phyloP scores from a whole-genome alignment of 2,797 vertebrate species.

The Otus scops region DNA sequence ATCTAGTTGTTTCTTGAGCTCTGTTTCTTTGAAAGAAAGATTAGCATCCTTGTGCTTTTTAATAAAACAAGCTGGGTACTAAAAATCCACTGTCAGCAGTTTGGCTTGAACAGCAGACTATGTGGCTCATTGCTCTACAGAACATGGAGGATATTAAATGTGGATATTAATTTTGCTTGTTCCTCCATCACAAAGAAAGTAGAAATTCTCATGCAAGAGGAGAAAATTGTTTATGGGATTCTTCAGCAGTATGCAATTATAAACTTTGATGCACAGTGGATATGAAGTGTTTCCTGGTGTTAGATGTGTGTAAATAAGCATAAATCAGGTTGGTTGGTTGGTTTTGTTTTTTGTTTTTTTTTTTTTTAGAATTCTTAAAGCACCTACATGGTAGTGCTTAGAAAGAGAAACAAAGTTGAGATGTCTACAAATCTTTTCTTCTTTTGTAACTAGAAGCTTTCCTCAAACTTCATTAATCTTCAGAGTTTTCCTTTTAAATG shows the following conservation, averaged over 20 bases:
- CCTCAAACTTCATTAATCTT: not conserved
- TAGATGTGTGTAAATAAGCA: not conserved
- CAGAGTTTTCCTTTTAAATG: not conserved
- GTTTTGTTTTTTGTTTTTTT: not conserved
- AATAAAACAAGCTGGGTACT: not conserved
- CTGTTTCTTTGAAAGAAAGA: not conserved
- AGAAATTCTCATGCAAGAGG: not conserved
- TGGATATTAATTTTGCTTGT: slow-evolving; percentile 20
- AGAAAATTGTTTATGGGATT: not conserved
- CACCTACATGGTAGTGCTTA: not conserved
- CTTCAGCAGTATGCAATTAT: not conserved
- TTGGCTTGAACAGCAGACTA: not conserved
- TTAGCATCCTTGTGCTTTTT: slow-evolving; percentile 24
- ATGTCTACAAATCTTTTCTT: not conserved
- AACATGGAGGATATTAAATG: slow-evolving; percentile 14
- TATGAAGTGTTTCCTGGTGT: not conserved
- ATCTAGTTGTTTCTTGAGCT: not conserved
- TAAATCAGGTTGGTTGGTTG: not conserved
- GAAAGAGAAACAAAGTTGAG: not conserved
- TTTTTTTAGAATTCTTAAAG: not conserved
- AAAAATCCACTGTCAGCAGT: slow-evolving; percentile 31
- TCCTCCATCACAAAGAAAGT: not conserved
- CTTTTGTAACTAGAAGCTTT: not conserved
- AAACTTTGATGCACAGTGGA: not conserved
- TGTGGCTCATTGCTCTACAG: slow-evolving; percentile 4